Percentiles rank a stretch among this genome's conserved stretches.
phyloP scores from a whole-genome alignment of 2,797 vertebrate species.

The Syncerus caffer region DNA sequence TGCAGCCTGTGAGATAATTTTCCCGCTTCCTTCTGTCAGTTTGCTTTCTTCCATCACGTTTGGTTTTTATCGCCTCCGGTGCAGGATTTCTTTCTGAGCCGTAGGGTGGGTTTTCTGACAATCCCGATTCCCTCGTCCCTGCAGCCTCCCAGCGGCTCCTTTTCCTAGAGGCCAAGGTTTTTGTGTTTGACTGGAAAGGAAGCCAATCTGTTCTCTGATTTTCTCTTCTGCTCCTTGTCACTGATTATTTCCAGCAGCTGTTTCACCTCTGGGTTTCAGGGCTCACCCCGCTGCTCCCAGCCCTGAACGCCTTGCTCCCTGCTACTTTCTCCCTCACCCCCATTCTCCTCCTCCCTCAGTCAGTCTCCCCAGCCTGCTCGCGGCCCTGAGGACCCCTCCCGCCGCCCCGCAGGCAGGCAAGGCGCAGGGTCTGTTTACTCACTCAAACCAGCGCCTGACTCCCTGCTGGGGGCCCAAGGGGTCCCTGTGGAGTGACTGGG shows the following conservation, averaged over 20 bases:
- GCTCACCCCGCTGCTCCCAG: accelerated
- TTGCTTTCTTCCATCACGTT: background rate
- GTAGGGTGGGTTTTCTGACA: background rate
- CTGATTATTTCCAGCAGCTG: background rate
- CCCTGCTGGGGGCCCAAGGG: accelerated
- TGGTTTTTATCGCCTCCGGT: background rate
- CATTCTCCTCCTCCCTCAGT: accelerated
- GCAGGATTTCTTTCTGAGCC: background rate
- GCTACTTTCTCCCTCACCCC: accelerated
- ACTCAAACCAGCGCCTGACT: background rate
- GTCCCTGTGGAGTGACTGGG: accelerated
- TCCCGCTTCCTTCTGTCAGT: background rate
- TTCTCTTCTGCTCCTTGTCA: accelerated
- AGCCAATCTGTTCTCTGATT: accelerated
- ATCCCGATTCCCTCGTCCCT: accelerated
- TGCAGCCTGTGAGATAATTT: background rate
- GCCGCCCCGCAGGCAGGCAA: accelerated
- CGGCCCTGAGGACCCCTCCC: background rate
- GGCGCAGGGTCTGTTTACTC: background rate
- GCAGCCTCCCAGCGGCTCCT: accelerated
- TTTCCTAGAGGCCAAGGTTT: background rate
- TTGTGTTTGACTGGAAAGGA: background rate
- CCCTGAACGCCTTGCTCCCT: accelerated
- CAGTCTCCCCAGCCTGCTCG: accelerated
- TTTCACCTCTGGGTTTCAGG: background rate